Percentiles rank a stretch among this genome's conserved stretches.
Evolutionary conservation across 2,797 vertebrate genomes (phyloP).

Genomic region (Champsocephalus esox): DNA sequence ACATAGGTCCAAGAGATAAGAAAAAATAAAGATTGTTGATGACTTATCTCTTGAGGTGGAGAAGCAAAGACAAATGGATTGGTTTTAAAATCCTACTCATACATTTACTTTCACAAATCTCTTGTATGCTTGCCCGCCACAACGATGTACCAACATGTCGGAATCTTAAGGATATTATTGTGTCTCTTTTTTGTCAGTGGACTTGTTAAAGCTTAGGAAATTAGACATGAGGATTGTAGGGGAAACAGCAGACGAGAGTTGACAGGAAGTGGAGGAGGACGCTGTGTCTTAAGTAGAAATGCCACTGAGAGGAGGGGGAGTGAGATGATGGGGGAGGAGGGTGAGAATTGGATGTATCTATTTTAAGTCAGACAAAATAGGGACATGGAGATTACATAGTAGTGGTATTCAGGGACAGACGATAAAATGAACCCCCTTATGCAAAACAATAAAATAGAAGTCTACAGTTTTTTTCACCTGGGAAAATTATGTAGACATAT

Average conservation of each 20-base stretch:
- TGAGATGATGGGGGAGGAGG: constrained; percentile 46
- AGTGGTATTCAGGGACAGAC: not conserved
- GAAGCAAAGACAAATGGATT: constrained; percentile 12
- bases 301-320: constrained; percentile 20
- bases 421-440: not conserved
- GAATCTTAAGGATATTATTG: not conserved
- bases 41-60: constrained; percentile 22
- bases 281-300: constrained; percentile 4
- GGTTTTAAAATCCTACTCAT: constrained; percentile 28
- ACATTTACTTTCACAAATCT: constrained; percentile 16
- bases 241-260: constrained; percentile 32
- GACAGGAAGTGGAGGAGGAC: constrained; percentile 25
- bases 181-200: constrained; percentile 8
- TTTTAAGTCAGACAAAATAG: constrained; percentile 1
- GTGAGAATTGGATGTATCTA: constrained; percentile 40
- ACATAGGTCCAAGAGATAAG: not conserved
- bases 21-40: not conserved
- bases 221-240: not conserved
- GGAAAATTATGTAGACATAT: not conserved
- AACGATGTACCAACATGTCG: constrained; percentile 8
- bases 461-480: not conserved
- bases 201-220: constrained; percentile 1
- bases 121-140: not conserved
- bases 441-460: not conserved
- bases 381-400: not conserved